Evolutionary conservation across 2,888 invertebrate genomes (phyloP).

Genomic region (Sabatieria punctata): DNA sequence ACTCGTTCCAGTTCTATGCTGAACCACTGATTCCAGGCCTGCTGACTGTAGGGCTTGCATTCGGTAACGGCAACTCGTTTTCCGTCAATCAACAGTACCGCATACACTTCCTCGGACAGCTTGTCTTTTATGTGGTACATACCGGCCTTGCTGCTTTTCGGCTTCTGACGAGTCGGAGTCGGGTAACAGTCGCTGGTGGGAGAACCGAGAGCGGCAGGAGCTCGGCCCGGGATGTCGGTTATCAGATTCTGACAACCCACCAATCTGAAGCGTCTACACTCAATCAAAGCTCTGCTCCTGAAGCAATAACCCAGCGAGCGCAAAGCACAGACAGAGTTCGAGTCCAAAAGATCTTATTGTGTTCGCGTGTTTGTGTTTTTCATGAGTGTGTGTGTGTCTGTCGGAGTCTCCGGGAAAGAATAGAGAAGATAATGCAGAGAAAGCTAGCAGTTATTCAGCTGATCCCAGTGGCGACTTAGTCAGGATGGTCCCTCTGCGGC

Average conservation of each 20-base stretch:
- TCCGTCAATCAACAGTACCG: constrained; percentile 88
- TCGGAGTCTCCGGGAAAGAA: too few relatives aligned
- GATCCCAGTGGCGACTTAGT: too few relatives aligned
- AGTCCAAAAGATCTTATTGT: too few relatives aligned
- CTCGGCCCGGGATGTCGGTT: constrained; percentile 86
- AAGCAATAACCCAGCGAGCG: too few relatives aligned
- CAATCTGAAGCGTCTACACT: constrained; percentile 36
- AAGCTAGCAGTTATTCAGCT: too few relatives aligned
- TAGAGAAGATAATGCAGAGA: too few relatives aligned
- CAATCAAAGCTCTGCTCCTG: too few relatives aligned
- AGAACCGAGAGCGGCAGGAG: constrained; percentile 57
- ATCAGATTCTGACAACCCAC: constrained; percentile 94
- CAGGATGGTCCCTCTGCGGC: too few relatives aligned
- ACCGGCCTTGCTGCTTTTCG: constrained; percentile 21
- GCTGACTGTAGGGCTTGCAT: constrained; percentile 87
- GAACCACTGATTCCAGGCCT: constrained; percentile 50
- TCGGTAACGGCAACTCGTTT: constrained; percentile 90
- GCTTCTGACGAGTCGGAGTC: not conserved
- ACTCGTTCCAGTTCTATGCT: constrained; percentile 79
- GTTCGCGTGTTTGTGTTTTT: too few relatives aligned
- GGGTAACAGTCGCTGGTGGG: constrained; percentile 32
- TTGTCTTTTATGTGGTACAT: constrained; percentile 77
- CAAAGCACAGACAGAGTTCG: too few relatives aligned
- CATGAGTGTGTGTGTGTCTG: too few relatives aligned
- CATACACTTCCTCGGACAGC: constrained; percentile 75